Conservation (phyloP, 1,140 invertebrate genomes). For the Cardiocondyla obscurior region DNA sequence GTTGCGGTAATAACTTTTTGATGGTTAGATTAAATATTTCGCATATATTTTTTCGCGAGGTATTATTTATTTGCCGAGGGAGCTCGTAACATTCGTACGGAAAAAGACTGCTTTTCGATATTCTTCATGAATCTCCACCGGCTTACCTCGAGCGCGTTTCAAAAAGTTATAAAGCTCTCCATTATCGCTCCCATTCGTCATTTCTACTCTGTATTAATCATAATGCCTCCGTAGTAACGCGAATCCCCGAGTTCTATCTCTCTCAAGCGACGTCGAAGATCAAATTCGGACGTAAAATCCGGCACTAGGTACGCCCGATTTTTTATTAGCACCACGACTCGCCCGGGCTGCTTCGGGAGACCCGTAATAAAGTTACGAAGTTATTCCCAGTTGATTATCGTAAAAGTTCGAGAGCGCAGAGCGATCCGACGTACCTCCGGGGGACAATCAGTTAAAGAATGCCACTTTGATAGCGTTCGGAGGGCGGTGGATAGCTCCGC, state of each 20-base stretch:
- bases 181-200: constrained; percentile 52
- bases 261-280: constrained; percentile 32
- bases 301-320: constrained; percentile 49
- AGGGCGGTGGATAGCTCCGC: constrained; percentile 49
- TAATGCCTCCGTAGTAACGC: neutral
- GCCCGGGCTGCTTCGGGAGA: constrained; percentile 51
- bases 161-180: constrained; percentile 50
- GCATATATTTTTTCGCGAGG: neutral
- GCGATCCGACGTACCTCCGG: constrained; percentile 72
- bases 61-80: neutral
- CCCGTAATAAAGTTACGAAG: constrained; percentile 77
- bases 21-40: neutral
- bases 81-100: neutral
- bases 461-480: constrained; percentile 75
- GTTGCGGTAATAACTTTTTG: neutral
- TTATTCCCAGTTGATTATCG: constrained; percentile 78
- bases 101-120: constrained; percentile 31
- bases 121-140: constrained; percentile 28
- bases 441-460: constrained; percentile 78
- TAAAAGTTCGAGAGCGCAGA: constrained; percentile 71
- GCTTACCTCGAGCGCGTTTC: constrained; percentile 5
- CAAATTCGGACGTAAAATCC: constrained; percentile 58
- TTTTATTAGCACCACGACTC: constrained; percentile 54
- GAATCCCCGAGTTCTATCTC: neutral
- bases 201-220: constrained; percentile 52